phyloP scores from a whole-genome alignment of 2,113 vertebrate genomes.

The Phoenicopterus ruber region DNA sequence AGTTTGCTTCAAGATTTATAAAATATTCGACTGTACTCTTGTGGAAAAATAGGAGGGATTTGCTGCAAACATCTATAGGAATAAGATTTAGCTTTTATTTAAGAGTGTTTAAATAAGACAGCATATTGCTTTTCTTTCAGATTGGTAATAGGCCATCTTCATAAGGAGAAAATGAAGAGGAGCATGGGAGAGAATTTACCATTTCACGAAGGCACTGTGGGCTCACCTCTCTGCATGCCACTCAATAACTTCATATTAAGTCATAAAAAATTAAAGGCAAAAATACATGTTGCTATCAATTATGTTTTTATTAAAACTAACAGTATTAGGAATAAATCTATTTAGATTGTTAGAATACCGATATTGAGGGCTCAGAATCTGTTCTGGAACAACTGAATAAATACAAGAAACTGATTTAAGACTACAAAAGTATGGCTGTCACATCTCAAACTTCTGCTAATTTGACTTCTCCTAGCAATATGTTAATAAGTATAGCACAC shows the following conservation, averaged over 20 bases:
- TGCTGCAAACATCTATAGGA: background rate
- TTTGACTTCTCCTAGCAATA: background rate
- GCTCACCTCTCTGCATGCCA: background rate
- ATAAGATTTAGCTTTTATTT: background rate
- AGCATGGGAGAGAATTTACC: background rate
- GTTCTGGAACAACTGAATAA: background rate
- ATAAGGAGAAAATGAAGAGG: background rate
- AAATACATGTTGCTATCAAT: background rate
- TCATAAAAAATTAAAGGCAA: background rate
- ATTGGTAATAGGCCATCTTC: background rate
- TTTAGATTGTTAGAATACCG: background rate
- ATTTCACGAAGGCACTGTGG: background rate
- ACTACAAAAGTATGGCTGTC: background rate
- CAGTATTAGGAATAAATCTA: background rate
- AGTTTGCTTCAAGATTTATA: background rate
- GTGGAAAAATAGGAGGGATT: background rate
- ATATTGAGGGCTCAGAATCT: background rate
- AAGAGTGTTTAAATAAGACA: background rate
- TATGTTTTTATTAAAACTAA: background rate
- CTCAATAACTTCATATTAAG: background rate
- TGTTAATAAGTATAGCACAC: background rate
- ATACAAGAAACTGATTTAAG: background rate
- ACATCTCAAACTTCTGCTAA: background rate
- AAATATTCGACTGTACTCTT: background rate
- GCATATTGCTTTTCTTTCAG: background rate